Base-by-base conservation (phyloP, 2,113 vertebrate species). In the Tachysurus fulvidraco region DNA sequence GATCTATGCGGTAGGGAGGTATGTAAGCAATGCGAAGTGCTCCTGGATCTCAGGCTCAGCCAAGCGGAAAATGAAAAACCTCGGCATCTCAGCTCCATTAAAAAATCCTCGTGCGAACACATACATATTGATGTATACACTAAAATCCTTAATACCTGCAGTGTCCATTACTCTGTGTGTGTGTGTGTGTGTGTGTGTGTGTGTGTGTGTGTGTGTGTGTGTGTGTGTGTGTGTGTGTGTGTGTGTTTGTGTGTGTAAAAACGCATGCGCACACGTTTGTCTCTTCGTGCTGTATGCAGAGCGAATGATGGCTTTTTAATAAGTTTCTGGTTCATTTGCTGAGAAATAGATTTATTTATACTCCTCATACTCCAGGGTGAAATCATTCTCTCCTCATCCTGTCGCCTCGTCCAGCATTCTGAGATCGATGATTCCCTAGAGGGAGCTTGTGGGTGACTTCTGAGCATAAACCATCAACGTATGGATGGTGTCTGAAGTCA, bases 21-120 rank as follows among this genome's bases (percentile, higher is more conserved):
- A 92, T 88, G 91, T 89, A 89, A 83, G 86, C 91, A 86, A 90
- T 83, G 87, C 83, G 25, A 89, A 89, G 92, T 80, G 83, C 71
- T 83, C 19, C 82, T 65, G 59, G 82, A 89, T 81, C 83, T 85
- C 92, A 94, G 92, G 95, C 8, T 90, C 93, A 93, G 92, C 91
- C 94, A 93, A 90, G 90, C 88, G 76, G 94, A 94, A 95, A 95
- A 95, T 95, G 93, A 94, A 94, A 95, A 95, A 95, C 93, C 94
- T 94, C 93, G 94, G 93, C 93, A 92, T 94, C 92, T 92, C 89
- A 82, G 91, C 91, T 93, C 91, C 92, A 93, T 94, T 95, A 94
- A 92, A 95, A 94, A 94, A 92, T 91, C 90, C 92, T 94, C 94
- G 46, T 14, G 13, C 21, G 2, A 25, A 83, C 76, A 82, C 67